A percentile compares a stretch with the other conserved stretches of the same genome.
These are phyloP conservation scores for Columbina picui DNA, from an alignment of 2,113 vertebrate species.

Conservation along the genomic window DNA sequence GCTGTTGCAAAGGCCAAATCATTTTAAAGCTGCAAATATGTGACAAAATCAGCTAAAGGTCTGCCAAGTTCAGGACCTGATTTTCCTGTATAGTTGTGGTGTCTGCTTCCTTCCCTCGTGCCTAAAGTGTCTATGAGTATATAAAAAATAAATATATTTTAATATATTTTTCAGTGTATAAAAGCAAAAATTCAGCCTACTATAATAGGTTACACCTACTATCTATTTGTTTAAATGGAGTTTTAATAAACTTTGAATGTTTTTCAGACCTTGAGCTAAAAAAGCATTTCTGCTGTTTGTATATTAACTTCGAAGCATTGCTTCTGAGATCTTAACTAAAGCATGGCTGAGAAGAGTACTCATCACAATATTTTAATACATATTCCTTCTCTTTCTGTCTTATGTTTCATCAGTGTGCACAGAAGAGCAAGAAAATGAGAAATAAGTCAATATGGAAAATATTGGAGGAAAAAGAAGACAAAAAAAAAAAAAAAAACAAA, in stretches of 20 bases:
- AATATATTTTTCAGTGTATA: neutral
- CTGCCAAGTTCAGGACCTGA: constrained; percentile 77
- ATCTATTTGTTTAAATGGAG: constrained; percentile 39
- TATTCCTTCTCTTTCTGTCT: neutral
- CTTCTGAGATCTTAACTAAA: neutral
- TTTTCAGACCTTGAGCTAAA: constrained; percentile 36
- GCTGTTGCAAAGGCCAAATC: constrained; percentile 79
- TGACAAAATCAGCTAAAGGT: constrained; percentile 71
- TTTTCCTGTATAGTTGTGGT: constrained; percentile 50
- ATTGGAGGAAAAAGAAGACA: neutral
- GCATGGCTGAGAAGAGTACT: neutral
- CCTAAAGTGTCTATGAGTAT: constrained; percentile 6
- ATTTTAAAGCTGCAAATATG: constrained; percentile 77
- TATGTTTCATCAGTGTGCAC: neutral
- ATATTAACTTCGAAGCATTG: constrained; percentile 10
- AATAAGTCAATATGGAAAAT: neutral
- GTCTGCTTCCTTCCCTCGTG: constrained; percentile 10
- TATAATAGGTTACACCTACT: neutral
- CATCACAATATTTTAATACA: neutral
- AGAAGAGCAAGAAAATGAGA: neutral
- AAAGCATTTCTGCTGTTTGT: constrained; percentile 39
- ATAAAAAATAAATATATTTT: too few species aligned
- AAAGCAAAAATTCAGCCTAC: constrained; percentile 45
- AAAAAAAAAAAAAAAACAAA: neutral
- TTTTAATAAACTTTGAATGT: constrained; percentile 24